Conservation (phyloP, 2,888 invertebrate species). For the Bursaphelenchus okinawaensis region DNA sequence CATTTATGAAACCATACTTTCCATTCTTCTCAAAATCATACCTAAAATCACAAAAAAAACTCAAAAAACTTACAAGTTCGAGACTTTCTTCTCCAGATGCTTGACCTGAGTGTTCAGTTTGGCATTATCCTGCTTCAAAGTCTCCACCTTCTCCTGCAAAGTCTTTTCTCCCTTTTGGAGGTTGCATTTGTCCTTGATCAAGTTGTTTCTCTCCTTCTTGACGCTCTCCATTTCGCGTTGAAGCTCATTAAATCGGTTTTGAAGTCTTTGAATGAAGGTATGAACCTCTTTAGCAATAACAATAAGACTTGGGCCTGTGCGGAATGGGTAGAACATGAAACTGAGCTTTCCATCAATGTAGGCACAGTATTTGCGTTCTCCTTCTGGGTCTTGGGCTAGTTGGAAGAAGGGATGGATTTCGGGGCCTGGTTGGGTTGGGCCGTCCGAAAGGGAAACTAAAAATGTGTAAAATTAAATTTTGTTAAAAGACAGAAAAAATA, state of each 20-base stretch:
- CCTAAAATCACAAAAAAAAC: background rate
- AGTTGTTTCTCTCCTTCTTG: constrained; percentile 11
- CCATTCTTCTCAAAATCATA: background rate
- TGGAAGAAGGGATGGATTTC: background rate
- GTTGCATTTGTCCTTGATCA: constrained; percentile 39
- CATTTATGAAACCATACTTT: background rate
- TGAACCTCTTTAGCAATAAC: background rate
- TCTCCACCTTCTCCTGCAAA: constrained; percentile 18
- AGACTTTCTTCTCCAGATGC: constrained; percentile 32
- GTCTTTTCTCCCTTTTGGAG: constrained; percentile 42
- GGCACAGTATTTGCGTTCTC: background rate
- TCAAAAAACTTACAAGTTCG: constrained; percentile 2
- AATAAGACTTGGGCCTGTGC: background rate
- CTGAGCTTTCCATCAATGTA: background rate
- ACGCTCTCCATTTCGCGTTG: constrained; percentile 10
- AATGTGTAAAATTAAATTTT: too few relatives aligned
- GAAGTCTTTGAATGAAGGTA: constrained; percentile 12
- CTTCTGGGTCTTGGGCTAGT: background rate
- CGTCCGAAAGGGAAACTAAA: background rate
- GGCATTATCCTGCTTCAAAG: constrained; percentile 25
- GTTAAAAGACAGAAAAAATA: too few relatives aligned
- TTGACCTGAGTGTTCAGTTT: constrained; percentile 35
- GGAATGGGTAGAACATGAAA: background rate
- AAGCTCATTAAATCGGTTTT: constrained; percentile 15
- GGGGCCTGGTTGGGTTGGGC: background rate